Evolutionary conservation across 2,113 vertebrate genomes (phyloP).

Genomic region (Ifrita kowaldi): DNA sequence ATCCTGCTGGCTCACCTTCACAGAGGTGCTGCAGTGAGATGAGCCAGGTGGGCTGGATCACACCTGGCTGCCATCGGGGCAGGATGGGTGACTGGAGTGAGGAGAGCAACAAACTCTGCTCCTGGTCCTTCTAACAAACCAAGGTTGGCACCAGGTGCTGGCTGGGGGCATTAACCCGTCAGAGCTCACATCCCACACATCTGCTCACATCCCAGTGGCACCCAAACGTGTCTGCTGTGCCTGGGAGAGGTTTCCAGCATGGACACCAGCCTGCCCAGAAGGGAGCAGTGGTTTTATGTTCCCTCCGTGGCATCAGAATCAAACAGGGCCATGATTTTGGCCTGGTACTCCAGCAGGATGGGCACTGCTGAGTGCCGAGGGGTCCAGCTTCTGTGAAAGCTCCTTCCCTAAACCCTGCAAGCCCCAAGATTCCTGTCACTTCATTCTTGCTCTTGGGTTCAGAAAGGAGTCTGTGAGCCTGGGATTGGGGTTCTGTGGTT

Average conservation of each 20-base stretch:
- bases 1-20: not conserved
- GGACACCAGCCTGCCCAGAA: not conserved
- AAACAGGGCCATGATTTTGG: not conserved
- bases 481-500: not conserved
- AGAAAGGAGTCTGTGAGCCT: not conserved
- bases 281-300: not conserved
- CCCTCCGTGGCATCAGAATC: not conserved
- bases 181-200: accelerated
- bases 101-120: not conserved
- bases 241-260: not conserved
- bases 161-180: not conserved
- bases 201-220: not conserved
- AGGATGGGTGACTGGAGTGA: not conserved
- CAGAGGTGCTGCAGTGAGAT: not conserved
- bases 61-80: not conserved
- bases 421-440: not conserved
- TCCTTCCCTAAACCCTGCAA: not conserved
- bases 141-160: not conserved
- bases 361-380: accelerated
- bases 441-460: not conserved
- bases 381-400: not conserved
- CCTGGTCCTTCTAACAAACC: not conserved
- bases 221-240: accelerated
- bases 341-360: accelerated
- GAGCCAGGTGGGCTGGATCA: not conserved